Conservation (phyloP, 30 jellyfish, hydroid and myxozoan species). For the Rhopilema esculentum region DNA sequence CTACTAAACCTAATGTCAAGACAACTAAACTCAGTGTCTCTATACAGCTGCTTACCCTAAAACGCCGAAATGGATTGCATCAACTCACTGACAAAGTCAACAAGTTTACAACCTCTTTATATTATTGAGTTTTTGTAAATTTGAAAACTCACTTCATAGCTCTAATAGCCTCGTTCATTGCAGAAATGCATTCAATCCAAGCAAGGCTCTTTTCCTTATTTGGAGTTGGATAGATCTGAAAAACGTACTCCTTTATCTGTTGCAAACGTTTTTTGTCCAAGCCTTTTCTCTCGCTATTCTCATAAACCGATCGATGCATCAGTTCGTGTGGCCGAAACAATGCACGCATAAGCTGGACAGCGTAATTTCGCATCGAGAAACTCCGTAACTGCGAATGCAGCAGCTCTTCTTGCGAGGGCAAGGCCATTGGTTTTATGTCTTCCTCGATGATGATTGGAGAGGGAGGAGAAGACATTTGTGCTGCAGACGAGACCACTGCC, state of each 20-base stretch:
- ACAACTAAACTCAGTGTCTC: too few species aligned
- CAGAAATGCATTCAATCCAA: constrained; percentile 61
- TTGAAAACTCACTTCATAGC: constrained; percentile 11
- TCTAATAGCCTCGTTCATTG: constrained; percentile 65
- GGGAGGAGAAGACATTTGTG: constrained; percentile 16
- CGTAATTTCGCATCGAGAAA: constrained; percentile 59
- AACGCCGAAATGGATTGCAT: neutral
- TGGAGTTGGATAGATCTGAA: constrained; percentile 57
- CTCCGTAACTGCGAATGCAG: constrained; percentile 44
- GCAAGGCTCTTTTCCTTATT: constrained; percentile 59
- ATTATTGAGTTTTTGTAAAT: neutral
- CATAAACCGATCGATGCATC: constrained; percentile 41
- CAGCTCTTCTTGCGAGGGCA: constrained; percentile 53
- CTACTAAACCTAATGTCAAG: too few species aligned
- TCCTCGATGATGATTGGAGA: constrained; percentile 52
- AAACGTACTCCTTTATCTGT: constrained; percentile 53
- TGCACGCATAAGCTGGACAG: constrained; percentile 58
- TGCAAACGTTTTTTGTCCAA: constrained; percentile 36
- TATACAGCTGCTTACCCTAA: too few species aligned
- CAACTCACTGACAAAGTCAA: neutral
- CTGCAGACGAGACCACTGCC: constrained; percentile 1
- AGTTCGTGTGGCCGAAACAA: constrained; percentile 46
- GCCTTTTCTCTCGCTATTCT: constrained; percentile 51
- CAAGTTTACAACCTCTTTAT: neutral
- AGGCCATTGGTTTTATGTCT: constrained; percentile 28